These are phyloP conservation scores for Philopotamus ludificatus DNA, from an alignment of 1,140 invertebrate species.

Conservation along the genomic window DNA sequence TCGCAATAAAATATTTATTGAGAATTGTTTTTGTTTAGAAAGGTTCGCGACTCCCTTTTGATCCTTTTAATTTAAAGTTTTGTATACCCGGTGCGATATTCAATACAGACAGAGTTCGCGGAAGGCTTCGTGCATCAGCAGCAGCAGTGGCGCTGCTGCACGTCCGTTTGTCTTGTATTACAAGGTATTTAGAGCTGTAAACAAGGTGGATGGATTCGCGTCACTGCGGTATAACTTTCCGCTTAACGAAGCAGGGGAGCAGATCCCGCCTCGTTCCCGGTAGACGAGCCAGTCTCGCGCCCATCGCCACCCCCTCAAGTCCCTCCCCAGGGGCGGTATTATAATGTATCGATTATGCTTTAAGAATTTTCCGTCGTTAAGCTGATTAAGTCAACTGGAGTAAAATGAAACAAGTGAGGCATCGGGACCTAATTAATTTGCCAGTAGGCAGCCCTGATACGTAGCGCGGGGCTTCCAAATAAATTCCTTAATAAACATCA, in stretches of 20 bases:
- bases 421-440: constrained; percentile 39
- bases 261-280: neutral
- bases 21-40: too few relatives aligned
- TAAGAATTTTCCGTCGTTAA: constrained; percentile 37
- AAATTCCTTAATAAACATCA: neutral
- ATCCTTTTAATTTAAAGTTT: too few relatives aligned
- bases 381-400: constrained; percentile 39
- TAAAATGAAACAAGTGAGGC: constrained; percentile 32
- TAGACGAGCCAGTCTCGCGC: neutral
- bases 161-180: constrained; percentile 3
- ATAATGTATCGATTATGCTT: constrained; percentile 40
- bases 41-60: too few relatives aligned
- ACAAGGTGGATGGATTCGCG: constrained; percentile 24
- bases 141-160: too few relatives aligned
- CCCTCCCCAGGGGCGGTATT: constrained; percentile 8
- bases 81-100: too few relatives aligned
- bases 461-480: neutral
- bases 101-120: too few relatives aligned
- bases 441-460: neutral
- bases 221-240: constrained; percentile 24
- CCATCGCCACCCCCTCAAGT: neutral
- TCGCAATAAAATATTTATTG: too few relatives aligned
- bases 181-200: constrained; percentile 27
- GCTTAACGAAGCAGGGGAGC: constrained; percentile 22
- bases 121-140: neutral